Evolutionary conservation across 2,888 invertebrate species (phyloP).

Genomic region (Neoaliturus tenellus): DNA sequence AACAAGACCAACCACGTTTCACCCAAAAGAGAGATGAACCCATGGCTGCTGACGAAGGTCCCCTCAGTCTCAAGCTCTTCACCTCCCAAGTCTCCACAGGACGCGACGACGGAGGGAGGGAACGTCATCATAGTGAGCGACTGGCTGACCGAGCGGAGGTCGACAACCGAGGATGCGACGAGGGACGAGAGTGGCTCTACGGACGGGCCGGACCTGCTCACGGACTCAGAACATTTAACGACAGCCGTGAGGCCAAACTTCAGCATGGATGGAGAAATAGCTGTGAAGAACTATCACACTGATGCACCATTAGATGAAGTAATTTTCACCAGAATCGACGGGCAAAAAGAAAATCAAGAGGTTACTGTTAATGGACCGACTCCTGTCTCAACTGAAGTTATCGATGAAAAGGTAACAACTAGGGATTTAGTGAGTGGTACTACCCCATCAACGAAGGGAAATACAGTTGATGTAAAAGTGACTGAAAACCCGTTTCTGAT

Average conservation of each 20-base stretch:
- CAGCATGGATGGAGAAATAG: not conserved
- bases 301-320: constrained; percentile 16
- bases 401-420: not conserved
- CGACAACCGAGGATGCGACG: constrained; percentile 8
- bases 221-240: not conserved
- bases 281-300: not conserved
- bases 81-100: not conserved
- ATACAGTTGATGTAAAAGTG: not conserved
- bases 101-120: constrained; percentile 1
- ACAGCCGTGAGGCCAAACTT: not conserved
- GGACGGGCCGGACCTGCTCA: not conserved
- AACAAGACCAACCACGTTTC: constrained; percentile 30
- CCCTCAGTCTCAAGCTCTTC: not conserved
- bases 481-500: not conserved
- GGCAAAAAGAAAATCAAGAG: not conserved
- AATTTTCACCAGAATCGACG: constrained; percentile 25
- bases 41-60: constrained; percentile 65
- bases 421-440: no score
- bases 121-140: constrained; percentile 40
- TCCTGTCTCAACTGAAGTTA: not conserved
- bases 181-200: not conserved
- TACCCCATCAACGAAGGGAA: no score
- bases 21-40: constrained; percentile 65
- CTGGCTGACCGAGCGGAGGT: constrained; percentile 35
- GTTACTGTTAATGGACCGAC: not conserved